Conservation (phyloP, 2,797 vertebrate species). For the Picus viridis region DNA sequence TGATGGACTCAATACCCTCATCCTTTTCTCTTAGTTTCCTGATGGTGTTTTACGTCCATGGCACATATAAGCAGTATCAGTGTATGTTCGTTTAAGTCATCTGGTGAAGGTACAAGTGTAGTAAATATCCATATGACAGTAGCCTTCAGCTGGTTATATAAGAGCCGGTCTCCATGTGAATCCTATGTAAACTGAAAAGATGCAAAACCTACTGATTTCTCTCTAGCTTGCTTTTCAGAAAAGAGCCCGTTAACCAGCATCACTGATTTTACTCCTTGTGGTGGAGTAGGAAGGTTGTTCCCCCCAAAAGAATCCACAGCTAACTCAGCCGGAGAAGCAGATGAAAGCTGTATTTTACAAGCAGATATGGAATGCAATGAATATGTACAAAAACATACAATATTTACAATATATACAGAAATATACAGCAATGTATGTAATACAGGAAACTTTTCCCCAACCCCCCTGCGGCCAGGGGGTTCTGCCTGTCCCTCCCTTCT, state of each 20-base stretch:
- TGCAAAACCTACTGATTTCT: neutral
- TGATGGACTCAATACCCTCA: too few relatives aligned
- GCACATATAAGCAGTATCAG: neutral
- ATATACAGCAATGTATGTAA: too few relatives aligned
- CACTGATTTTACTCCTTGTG: neutral
- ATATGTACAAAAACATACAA: too few relatives aligned
- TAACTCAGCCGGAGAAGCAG: too few relatives aligned
- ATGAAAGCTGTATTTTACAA: too few relatives aligned
- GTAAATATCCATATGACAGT: neutral
- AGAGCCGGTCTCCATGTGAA: neutral
- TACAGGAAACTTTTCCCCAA: too few relatives aligned
- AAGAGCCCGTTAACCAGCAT: neutral
- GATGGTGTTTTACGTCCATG: neutral
- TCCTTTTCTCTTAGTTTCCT: neutral
- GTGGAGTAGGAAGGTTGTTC: too few relatives aligned
- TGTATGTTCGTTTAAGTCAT: neutral
- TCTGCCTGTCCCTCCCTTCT: too few relatives aligned
- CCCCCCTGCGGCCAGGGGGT: too few relatives aligned
- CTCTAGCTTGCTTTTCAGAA: neutral
- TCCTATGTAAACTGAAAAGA: neutral
- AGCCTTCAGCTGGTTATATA: neutral
- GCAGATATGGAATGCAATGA: too few relatives aligned
- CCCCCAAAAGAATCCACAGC: too few relatives aligned
- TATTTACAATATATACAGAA: too few relatives aligned
- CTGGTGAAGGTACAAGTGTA: neutral